Evolutionary conservation across 1,140 invertebrate genomes (phyloP), one percentile per base, ranked within the genome.

Genomic region (Lucilia cuprina): DNA sequence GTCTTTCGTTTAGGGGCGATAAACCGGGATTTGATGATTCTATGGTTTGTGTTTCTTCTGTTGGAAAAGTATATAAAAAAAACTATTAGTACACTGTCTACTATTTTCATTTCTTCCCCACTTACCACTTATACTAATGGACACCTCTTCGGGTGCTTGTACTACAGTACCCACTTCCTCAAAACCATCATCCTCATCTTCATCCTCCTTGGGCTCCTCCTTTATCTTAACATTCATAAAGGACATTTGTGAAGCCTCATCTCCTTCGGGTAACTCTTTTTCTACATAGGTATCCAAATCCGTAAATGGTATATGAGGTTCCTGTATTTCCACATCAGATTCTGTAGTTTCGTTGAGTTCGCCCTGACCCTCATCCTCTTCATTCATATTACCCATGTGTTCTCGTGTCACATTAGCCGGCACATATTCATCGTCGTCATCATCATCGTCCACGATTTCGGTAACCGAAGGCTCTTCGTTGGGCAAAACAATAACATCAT

Each of bases 151-250:
- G 25, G 88, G 87, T 17, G 87, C 65, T 65, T 88, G 82, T 8
- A 87, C 83, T 8, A 91, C 88, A 1, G 89, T 91, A 74, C 90
- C 90, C 41, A 93, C 93, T 86, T 93, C 93, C 4, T 93, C 93
- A 13, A 93, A 93, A 83, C 92, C 92, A 87, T 92, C 92, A 86
- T 94, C 93, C n/a, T 93, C 92, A n/a, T 91, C 88, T 10, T 89
- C 90, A 49, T 92, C 91, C 41, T 88, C 87, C 78, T 91, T 88
- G 5, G 86, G 86, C 82, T 87, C 83, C 70, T 90, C 87, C 74
- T 92, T 91, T 60, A 91, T 91, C 85, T 91, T 91, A 0, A 91
- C 86, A 82, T 90, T 90, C 1, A 89, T 85, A 30, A 85, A 84
- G n/a, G 85, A 83, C 21, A 82, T 21, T 65, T 85, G 74, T 82